Evolutionary conservation across 2,888 invertebrate genomes (phyloP).

Genomic region (Hermodice carunculata): DNA sequence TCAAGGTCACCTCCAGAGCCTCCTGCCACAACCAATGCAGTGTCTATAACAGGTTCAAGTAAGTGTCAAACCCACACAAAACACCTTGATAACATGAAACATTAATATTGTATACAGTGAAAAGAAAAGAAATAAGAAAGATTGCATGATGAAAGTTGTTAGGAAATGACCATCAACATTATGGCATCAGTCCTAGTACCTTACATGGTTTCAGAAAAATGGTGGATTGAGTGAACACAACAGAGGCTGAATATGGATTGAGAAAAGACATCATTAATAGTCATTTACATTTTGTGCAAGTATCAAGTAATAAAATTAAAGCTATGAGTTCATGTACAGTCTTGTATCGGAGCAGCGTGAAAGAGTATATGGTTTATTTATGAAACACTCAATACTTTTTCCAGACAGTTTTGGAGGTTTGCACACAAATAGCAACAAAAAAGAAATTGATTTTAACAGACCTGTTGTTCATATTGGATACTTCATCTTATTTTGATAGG

Average conservation of each 20-base stretch:
- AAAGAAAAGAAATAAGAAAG: no score
- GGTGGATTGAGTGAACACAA: background rate
- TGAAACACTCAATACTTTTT: no score
- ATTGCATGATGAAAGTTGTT: no score
- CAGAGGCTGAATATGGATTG: background rate
- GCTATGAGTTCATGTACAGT: no score
- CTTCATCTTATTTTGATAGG: slow-evolving; percentile 31
- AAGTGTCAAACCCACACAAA: no score
- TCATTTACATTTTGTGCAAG: background rate
- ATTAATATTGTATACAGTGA: background rate
- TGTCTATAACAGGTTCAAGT: slow-evolving; percentile 6
- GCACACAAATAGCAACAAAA: no score
- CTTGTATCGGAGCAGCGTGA: no score
- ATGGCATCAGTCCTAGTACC: no score
- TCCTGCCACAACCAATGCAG: background rate
- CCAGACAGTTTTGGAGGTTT: no score
- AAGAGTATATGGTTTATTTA: no score
- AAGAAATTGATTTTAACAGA: background rate
- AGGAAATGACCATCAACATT: no score
- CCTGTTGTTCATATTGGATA: background rate
- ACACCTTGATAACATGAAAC: background rate
- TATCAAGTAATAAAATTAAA: background rate
- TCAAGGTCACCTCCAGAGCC: background rate
- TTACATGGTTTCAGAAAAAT: background rate
- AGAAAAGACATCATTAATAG: background rate